phyloP scores from a whole-genome alignment of 1,140 invertebrate genomes.

The Agrilus planipennis region DNA sequence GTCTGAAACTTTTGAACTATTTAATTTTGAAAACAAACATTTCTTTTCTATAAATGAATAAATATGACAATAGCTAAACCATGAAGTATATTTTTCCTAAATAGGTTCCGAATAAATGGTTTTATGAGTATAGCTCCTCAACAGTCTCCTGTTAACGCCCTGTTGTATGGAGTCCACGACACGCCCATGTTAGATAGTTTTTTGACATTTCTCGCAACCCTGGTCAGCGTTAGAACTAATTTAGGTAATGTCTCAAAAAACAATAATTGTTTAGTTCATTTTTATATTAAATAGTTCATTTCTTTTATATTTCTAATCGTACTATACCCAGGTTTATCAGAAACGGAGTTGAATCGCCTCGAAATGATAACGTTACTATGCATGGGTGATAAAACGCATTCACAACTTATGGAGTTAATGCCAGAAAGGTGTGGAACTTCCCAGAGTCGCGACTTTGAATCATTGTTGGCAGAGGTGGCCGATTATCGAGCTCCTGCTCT shows the following conservation, averaged over 20 bases:
- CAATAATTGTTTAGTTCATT: background rate
- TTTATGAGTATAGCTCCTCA: slow-evolving; percentile 71
- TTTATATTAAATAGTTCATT: background rate
- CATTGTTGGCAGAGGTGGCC: slow-evolving; percentile 65
- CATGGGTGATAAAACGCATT: slow-evolving; percentile 90
- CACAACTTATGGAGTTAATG: slow-evolving; percentile 88
- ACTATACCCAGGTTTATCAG: slow-evolving; percentile 39
- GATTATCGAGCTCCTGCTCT: slow-evolving; percentile 68
- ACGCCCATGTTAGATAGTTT: slow-evolving; percentile 86
- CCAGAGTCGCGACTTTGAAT: slow-evolving; percentile 82
- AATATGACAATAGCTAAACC: too few relatives aligned
- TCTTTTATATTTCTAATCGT: too few relatives aligned
- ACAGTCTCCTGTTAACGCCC: slow-evolving; percentile 45
- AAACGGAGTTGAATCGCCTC: slow-evolving; percentile 47
- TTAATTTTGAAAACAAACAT: too few relatives aligned
- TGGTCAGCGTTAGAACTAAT: slow-evolving; percentile 85
- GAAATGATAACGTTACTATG: slow-evolving; percentile 90
- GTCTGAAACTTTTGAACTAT: too few relatives aligned
- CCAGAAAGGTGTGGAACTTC: slow-evolving; percentile 87
- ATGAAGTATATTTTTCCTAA: too few relatives aligned
- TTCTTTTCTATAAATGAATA: too few relatives aligned
- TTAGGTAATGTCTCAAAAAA: slow-evolving; percentile 47
- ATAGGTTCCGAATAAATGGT: slow-evolving; percentile 68
- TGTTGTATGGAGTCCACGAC: slow-evolving; percentile 63
- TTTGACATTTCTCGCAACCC: slow-evolving; percentile 77